A percentile compares a stretch with the other conserved stretches of the same genome.
phyloP scores from a whole-genome alignment of 2,888 invertebrate species.

The Tridacna crocea region DNA sequence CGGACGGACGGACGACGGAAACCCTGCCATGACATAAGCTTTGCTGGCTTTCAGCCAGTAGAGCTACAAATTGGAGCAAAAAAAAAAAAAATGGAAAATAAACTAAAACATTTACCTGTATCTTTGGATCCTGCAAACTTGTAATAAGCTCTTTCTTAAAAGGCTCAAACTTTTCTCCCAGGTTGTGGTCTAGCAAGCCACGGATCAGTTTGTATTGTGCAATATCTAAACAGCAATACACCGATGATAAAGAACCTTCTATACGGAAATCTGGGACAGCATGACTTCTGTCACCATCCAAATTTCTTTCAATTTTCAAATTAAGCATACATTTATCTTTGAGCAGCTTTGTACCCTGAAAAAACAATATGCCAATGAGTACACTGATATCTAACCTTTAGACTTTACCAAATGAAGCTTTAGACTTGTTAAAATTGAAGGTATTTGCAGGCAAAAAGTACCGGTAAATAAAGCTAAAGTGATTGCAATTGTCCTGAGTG shows the following conservation, averaged over 20 bases:
- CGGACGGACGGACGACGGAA: too few relatives aligned
- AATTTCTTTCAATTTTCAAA: conserved; percentile 92
- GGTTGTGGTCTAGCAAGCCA: conserved; percentile 94
- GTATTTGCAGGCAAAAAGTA: too few relatives aligned
- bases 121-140: conserved; percentile 85
- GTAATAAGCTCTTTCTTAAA: conserved; percentile 81
- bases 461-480: too few relatives aligned
- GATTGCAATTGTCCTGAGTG: too few relatives aligned
- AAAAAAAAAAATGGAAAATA: too few relatives aligned
- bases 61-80: too few relatives aligned
- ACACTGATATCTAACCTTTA: background rate
- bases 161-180: conserved; percentile 92
- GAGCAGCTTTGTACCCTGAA: conserved; percentile 85
- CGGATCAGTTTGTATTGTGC: conserved; percentile 94
- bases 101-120: conserved; percentile 70
- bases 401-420: background rate
- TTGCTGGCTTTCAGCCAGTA: too few relatives aligned
- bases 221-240: conserved; percentile 92
- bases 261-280: conserved; percentile 90
- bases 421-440: too few relatives aligned
- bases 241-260: conserved; percentile 91
- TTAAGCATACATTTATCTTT: conserved; percentile 90
- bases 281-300: conserved; percentile 87
- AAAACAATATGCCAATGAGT: background rate
- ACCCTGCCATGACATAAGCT: too few relatives aligned